Evolutionary conservation across 2,888 invertebrate species (phyloP), one percentile per base, ranked within the genome.

Genomic region (Nysson spinosus): DNA sequence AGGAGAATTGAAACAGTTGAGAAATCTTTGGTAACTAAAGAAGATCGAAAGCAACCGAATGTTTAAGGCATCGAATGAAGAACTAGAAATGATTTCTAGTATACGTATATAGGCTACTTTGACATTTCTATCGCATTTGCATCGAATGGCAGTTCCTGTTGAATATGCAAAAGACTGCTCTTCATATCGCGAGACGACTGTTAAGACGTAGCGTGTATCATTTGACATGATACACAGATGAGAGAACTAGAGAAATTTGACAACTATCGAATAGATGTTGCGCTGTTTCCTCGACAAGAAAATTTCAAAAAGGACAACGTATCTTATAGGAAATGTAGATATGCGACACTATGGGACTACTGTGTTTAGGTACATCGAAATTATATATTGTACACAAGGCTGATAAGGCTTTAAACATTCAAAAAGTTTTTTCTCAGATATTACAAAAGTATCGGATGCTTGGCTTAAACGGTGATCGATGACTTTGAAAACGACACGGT

Each of bases 401-500:
- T 74, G 65, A 68, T 54, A 40, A 63, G 74, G 76, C 78, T 79
- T 76, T 74, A 75, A 70, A 70, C 63, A 75, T 76, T 75, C 74
- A 60, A 62, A 52, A n/a, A n/a, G n/a, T n/a, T 68, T 68, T 67
- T 69, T 69, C 66, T 78, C 78, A 74, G 69, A 71, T 57, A 63
- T 69, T 63, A 56, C 76, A 81, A 83, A 83, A 81, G 78, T 78
- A 78, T 78, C 55, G 62, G 49, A 67, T 69, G 83, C 75, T 83
- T 81, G 81, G 80, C 79, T 82, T 75, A 67, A 74, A 56, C 35
- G 47, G n/a, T n/a, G n/a, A n/a, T n/a, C n/a, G n/a, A n/a, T n/a
- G n/a, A n/a, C n/a, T n/a, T n/a, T n/a, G n/a, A n/a, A n/a, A n/a
- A n/a, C n/a, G n/a, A n/a, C n/a, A n/a, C n/a, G n/a, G n/a, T n/a